phyloP scores from a whole-genome alignment of 2,113 vertebrate genomes.

The Atlantisia rogersi region DNA sequence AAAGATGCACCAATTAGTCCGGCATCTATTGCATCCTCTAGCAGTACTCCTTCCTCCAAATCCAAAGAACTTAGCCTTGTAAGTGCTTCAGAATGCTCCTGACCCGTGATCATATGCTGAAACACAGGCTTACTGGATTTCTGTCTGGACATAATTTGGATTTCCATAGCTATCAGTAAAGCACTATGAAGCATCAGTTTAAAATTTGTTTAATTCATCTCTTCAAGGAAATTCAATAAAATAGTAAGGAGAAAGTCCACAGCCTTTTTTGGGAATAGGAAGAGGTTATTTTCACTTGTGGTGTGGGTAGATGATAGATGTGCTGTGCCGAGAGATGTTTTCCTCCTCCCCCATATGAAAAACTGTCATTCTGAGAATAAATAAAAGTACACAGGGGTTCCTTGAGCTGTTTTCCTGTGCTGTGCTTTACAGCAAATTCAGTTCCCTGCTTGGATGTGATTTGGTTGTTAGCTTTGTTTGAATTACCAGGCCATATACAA shows the following conservation, averaged over 20 bases:
- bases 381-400: slow-evolving; percentile 38
- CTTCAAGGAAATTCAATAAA: neutral
- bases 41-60: slow-evolving; percentile 98
- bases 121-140: neutral
- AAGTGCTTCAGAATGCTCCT: slow-evolving; percentile 65
- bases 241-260: neutral
- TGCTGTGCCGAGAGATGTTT: slow-evolving; percentile 37
- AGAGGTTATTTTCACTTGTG: slow-evolving; percentile 13
- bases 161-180: neutral
- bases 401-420: slow-evolving; percentile 45
- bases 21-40: slow-evolving; percentile 95
- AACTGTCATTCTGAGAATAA: slow-evolving; percentile 45
- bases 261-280: neutral
- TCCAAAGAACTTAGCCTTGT: slow-evolving; percentile 99
- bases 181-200: neutral
- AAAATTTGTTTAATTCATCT: neutral
- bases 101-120: neutral
- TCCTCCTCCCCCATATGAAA: slow-evolving; percentile 16
- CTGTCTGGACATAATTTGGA: neutral
- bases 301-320: slow-evolving; percentile 23
- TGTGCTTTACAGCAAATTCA: slow-evolving; percentile 70
- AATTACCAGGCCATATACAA: slow-evolving; percentile 63
- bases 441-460: slow-evolving; percentile 64
- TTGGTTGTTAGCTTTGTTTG: slow-evolving; percentile 73
- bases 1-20: slow-evolving; percentile 98